Evolutionary conservation across 2,888 invertebrate species (phyloP).

Genomic region (Bembecia ichneumoniformis): DNA sequence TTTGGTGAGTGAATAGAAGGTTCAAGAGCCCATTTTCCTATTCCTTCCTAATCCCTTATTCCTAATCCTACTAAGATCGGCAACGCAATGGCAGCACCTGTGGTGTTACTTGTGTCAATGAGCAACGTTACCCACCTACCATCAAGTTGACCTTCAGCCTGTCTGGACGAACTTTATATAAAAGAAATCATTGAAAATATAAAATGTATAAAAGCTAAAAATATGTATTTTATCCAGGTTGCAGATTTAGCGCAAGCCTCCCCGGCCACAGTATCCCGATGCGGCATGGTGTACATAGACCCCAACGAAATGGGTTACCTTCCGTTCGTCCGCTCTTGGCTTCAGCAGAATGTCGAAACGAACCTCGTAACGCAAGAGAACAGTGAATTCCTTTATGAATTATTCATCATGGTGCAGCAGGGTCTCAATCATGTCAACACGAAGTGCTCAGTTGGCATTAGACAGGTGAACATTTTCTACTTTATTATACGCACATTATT

Average conservation of each 20-base stretch:
- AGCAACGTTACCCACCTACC: no score
- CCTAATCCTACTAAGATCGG: no score
- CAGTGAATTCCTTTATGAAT: slow-evolving; percentile 74
- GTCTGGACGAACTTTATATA: no score
- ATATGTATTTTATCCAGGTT: slow-evolving; percentile 40
- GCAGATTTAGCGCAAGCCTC: slow-evolving; percentile 91
- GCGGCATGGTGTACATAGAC: slow-evolving; percentile 94
- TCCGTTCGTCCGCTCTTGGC: slow-evolving; percentile 86
- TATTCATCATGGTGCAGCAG: slow-evolving; percentile 79
- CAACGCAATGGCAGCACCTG: no score
- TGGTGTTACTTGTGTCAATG: no score
- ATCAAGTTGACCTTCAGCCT: no score
- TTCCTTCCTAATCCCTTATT: no score
- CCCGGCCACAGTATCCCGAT: slow-evolving; percentile 87
- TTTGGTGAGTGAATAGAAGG: no score
- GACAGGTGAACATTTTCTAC: slow-evolving; percentile 73
- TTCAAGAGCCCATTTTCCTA: no score
- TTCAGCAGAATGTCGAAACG: slow-evolving; percentile 64
- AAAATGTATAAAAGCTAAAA: no score
- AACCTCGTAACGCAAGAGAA: slow-evolving; percentile 69
- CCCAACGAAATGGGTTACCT: slow-evolving; percentile 86
- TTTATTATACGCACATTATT: neutral
- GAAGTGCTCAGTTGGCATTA: slow-evolving; percentile 80
- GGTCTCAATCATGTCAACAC: slow-evolving; percentile 78
- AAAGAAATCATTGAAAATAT: no score